These are phyloP conservation scores for Syrphus vitripennis DNA, from an alignment of 2,888 invertebrate species.

Conservation along the genomic window DNA sequence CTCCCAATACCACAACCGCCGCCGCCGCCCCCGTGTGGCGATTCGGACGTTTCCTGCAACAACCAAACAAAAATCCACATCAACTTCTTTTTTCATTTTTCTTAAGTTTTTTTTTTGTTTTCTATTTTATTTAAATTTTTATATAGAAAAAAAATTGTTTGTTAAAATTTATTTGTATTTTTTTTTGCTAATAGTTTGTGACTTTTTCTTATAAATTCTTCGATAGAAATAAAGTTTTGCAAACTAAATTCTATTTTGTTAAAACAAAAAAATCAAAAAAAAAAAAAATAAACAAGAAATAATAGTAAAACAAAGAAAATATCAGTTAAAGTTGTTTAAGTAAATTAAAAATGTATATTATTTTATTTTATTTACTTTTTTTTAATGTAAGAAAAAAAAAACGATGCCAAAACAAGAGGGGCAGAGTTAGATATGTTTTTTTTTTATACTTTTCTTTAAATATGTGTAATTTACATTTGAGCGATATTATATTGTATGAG, in stretches of 20 bases:
- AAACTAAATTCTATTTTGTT: slow-evolving; percentile 65
- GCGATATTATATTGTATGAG: slow-evolving; percentile 38
- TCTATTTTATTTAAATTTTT: slow-evolving; percentile 44
- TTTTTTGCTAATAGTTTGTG: slow-evolving; percentile 69
- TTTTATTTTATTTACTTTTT: slow-evolving; percentile 57
- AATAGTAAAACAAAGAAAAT: slow-evolving; percentile 61
- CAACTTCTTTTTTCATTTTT: slow-evolving; percentile 87
- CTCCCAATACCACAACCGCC: slow-evolving; percentile 74
- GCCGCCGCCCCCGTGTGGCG: slow-evolving; percentile 84
- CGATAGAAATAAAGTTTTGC: slow-evolving; percentile 68
- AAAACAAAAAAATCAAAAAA: slow-evolving; percentile 68
- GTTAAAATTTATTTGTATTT: slow-evolving; percentile 30
- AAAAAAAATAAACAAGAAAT: slow-evolving; percentile 47
- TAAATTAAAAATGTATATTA: slow-evolving; percentile 55
- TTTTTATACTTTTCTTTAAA: slow-evolving; percentile 18
- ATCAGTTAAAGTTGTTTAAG: slow-evolving; percentile 51
- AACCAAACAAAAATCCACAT: slow-evolving; percentile 93
- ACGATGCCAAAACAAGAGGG: slow-evolving; percentile 73
- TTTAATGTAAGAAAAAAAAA: slow-evolving; percentile 49
- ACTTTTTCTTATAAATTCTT: slow-evolving; percentile 68
- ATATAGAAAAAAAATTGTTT: slow-evolving; percentile 48
- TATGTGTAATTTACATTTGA: slow-evolving; percentile 57
- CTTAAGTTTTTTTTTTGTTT: slow-evolving; percentile 72
- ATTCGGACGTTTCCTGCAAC: slow-evolving; percentile 90
- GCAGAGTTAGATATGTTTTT: slow-evolving; percentile 42